Evolutionary conservation across 2,888 invertebrate species (phyloP).

Genomic region (Aradus depressus): DNA sequence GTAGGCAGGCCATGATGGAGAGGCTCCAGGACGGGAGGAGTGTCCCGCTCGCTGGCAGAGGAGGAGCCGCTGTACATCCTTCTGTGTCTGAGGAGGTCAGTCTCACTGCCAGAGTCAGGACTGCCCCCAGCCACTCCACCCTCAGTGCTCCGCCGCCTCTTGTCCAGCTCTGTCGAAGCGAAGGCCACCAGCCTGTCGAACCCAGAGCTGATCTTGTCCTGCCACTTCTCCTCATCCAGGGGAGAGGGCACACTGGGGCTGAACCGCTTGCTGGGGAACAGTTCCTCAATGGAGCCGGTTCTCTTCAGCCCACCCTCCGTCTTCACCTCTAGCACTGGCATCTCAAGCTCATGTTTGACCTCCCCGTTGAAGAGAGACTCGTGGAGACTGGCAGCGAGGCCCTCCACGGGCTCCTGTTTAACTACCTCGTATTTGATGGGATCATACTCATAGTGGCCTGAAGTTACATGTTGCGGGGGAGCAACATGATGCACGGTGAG

Average conservation of each 20-base stretch:
- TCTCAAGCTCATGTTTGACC: constrained; percentile 5
- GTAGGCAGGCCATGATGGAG: constrained; percentile 41
- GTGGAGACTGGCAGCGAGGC: constrained; percentile 12
- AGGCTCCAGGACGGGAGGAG: constrained; percentile 40
- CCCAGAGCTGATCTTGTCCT: constrained; percentile 80
- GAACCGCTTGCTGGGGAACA: constrained; percentile 16
- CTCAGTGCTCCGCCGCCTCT: constrained; percentile 71
- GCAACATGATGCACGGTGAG: constrained; percentile 41
- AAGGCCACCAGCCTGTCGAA: constrained; percentile 89
- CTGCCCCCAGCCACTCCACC: constrained; percentile 56
- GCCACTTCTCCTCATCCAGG: constrained; percentile 70
- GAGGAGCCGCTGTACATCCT: constrained; percentile 37
- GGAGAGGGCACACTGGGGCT: constrained; percentile 4
- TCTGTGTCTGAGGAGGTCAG: constrained; percentile 51
- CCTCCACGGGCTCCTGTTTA: constrained; percentile 14
- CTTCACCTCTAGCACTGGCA: constrained; percentile 4
- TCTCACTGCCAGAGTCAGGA: constrained; percentile 57
- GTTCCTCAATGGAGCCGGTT: constrained; percentile 3
- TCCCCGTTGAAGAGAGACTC: constrained; percentile 11
- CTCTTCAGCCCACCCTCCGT: constrained; percentile 8
- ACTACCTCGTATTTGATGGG: constrained; percentile 31
- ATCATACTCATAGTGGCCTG: constrained; percentile 8
- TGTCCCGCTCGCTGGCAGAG: constrained; percentile 38
- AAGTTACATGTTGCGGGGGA: constrained; percentile 45
- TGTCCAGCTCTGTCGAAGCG: constrained; percentile 81